Evolutionary conservation across 1,140 invertebrate species (phyloP), one percentile per base, ranked within the genome.

Genomic region (Drosophila bocki): DNA sequence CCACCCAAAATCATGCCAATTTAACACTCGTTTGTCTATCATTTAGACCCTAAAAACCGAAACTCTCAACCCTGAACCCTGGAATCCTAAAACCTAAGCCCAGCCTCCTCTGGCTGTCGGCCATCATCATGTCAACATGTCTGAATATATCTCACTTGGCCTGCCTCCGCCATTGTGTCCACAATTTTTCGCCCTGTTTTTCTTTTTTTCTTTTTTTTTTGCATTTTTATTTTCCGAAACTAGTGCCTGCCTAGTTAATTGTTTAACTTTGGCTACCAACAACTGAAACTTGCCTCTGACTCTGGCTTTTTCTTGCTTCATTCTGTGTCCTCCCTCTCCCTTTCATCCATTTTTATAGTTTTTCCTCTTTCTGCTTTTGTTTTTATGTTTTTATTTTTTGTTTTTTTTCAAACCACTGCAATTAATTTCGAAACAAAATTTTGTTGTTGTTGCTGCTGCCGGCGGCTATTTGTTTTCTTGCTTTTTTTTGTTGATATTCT

Each of bases 341-440:
- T 47, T 33, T 32, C 26, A 17, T 9, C 4, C 19, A 13, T 67
- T 69, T 68, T 70, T 70, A 67, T 63, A 45, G 44, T 35, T 63
- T 63, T 42, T 29, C 3, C 50, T 50, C 32, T 17, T 47, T 12
- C 7, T 45, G n/a, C 33, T 70, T 54, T 32, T 29, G n/a, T 41
- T 59, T 51, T 51, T 47, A 2, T 9, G 1, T 48, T 19, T 59
- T 39, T 44, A 17, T 3, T 13, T 29, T 61, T 37, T 35, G 45
- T 60, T 53, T 59, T 19, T 63, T 63, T 59, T 62, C 37, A 53
- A 78, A 74, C 71, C 80, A 83, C 64, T 88, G 84, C 84, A 88
- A 87, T 87, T 88, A 87, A 83, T 87, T 87, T 74, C 37, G 68
- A 77, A 87, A 86, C 63, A 83, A 87, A 77, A 69, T 80, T 74